These are phyloP conservation scores for Proteles cristata DNA, from an alignment of 2,113 vertebrate genomes.

Conservation along the genomic window DNA sequence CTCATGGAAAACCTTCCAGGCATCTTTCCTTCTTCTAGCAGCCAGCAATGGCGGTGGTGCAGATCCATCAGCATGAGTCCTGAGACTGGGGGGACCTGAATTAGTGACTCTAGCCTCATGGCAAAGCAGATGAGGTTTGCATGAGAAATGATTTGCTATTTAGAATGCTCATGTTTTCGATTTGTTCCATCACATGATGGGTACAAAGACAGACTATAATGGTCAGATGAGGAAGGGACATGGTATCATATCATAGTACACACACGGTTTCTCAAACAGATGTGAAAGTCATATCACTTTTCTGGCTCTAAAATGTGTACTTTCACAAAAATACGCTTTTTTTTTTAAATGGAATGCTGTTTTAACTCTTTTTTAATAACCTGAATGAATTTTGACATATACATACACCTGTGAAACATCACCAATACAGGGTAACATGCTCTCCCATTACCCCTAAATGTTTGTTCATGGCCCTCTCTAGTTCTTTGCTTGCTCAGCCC, in stretches of 20 bases:
- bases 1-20: too few relatives aligned
- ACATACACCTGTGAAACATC: neutral
- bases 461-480: too few relatives aligned
- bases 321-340: neutral
- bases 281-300: neutral
- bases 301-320: neutral
- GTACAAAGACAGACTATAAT: neutral
- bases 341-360: neutral
- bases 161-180: neutral
- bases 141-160: neutral
- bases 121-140: neutral
- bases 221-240: neutral
- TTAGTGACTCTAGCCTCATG: neutral
- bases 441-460: neutral
- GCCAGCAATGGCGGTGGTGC: neutral
- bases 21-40: neutral
- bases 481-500: too few relatives aligned
- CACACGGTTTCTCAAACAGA: neutral
- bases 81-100: neutral
- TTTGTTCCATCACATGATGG: neutral
- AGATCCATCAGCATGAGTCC: neutral
- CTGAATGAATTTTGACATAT: neutral
- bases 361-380: neutral
- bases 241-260: neutral
- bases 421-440: neutral